Percentiles rank a stretch among this genome's conserved stretches.
These are phyloP conservation scores for Xerus rutilus DNA, from an alignment of 2,797 vertebrate genomes.

Conservation along the genomic window DNA sequence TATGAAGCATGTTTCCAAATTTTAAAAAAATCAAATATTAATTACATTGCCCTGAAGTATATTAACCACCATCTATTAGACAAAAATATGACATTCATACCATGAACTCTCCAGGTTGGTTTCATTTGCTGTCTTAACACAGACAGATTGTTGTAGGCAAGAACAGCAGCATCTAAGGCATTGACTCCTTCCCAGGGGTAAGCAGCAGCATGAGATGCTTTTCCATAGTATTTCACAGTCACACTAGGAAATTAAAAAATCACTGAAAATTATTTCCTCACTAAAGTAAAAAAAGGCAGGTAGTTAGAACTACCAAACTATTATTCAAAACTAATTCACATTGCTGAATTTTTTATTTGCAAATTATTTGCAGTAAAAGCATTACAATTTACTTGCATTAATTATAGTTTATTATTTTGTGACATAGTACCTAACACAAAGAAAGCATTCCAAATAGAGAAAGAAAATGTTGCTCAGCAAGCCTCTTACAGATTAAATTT, in stretches of 20 bases:
- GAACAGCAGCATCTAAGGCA: constrained; percentile 95
- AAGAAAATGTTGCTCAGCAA: background rate
- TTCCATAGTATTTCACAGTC: constrained; percentile 94
- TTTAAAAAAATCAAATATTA: background rate
- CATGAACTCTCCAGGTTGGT: constrained; percentile 94
- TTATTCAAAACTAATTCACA: constrained; percentile 48
- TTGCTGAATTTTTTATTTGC: background rate
- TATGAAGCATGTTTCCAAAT: background rate
- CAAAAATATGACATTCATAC: constrained; percentile 86
- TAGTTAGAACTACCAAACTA: constrained; percentile 58
- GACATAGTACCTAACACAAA: background rate
- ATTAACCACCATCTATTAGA: constrained; percentile 76
- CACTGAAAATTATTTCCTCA: constrained; percentile 76
- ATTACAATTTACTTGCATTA: background rate
- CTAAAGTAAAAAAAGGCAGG: constrained; percentile 46
- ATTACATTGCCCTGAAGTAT: constrained; percentile 65
- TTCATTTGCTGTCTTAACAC: constrained; percentile 95
- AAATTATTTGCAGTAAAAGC: background rate
- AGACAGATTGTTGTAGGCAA: constrained; percentile 95
- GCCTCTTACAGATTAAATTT: background rate
- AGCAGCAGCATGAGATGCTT: constrained; percentile 93
- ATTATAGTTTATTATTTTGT: background rate
- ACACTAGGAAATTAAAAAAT: constrained; percentile 90
- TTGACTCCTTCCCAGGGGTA: constrained; percentile 96
- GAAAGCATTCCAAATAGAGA: constrained; percentile 4